Evolutionary conservation across 2,113 vertebrate genomes (phyloP), one percentile per base, ranked within the genome.

Genomic region (Athene cunicularia): DNA sequence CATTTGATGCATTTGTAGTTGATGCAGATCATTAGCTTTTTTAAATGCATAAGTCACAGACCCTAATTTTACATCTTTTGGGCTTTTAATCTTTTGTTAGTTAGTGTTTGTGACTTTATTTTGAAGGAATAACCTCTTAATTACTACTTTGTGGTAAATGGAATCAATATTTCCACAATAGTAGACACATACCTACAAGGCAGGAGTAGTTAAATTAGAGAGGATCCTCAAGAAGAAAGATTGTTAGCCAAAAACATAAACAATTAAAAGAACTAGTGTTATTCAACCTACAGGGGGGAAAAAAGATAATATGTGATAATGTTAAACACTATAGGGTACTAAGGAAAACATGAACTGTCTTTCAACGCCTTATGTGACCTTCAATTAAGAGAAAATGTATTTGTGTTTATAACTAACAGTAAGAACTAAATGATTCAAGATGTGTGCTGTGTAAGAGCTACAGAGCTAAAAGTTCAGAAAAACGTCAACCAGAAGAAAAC

Each of bases 21-120:
- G 91, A 77, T 96, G 95, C 73, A 95, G 95, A 96, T 97, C 88
- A 90, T 95, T 96, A 96, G 77, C 39, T 80, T 76, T 95, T 95
- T 96, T 21, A 94, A 97, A 95, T 91, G 89, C 79, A 52, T 96
- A 97, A 97, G 79, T 79, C 43, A 28, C 68, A 11, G 55, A 63
- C 70, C 75, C 58, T 45, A 72, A 88, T 89, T 97, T 97, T 94
- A 23, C 49, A 92, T 70, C 35, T 58, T 70, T 86, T 90, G 80
- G 53, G 82, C 86, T 96, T 93, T 92, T 90, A 96, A 95, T 95
- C 33, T 88, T 80, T 82, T 67, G 60, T 32, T 83, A 95, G 63
- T 32, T 83, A 95, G 73, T 73, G 41, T 87, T 87, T 8, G 17
- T 27, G 45, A 70, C 90, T 41, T 76, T 93, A 55, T 62, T 45